Evolutionary conservation across 2,113 vertebrate species (phyloP).

Genomic region (Boulengeromyrus knoepffleri): DNA sequence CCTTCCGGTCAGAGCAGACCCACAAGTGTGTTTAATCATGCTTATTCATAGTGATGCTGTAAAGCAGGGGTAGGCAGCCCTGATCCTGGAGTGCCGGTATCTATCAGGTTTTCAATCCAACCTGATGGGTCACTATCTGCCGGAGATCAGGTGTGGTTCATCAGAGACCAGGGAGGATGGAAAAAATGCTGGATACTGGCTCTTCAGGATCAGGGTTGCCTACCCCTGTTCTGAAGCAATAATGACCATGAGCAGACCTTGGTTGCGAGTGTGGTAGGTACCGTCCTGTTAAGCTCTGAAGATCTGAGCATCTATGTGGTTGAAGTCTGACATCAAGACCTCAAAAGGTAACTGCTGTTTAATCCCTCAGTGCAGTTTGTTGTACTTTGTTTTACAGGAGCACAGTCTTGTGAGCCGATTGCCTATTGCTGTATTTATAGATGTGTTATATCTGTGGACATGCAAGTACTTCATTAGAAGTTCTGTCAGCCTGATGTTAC

Average conservation of each 20-base stretch:
- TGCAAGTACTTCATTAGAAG: background rate
- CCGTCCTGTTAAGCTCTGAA: background rate
- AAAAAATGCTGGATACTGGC: too few species aligned
- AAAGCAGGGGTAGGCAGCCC: background rate
- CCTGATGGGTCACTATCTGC: background rate
- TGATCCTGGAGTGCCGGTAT: background rate
- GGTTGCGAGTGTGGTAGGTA: background rate
- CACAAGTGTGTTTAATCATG: background rate
- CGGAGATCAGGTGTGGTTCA: too few species aligned
- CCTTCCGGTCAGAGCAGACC: background rate
- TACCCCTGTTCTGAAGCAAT: background rate
- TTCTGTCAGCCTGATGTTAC: background rate
- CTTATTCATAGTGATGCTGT: background rate
- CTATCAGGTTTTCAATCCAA: background rate
- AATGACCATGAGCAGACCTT: background rate
- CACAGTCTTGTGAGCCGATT: background rate
- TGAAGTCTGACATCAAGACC: background rate
- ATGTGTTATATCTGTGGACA: background rate
- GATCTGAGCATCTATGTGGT: background rate
- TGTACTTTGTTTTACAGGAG: background rate
- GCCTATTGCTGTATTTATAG: background rate
- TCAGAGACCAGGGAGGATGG: too few species aligned
- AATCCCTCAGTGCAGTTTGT: background rate
- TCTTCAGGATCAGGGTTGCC: background rate
- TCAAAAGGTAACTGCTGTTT: constrained; percentile 13